Conservation (phyloP, 2,113 vertebrate species). For the Arizona elegans region DNA sequence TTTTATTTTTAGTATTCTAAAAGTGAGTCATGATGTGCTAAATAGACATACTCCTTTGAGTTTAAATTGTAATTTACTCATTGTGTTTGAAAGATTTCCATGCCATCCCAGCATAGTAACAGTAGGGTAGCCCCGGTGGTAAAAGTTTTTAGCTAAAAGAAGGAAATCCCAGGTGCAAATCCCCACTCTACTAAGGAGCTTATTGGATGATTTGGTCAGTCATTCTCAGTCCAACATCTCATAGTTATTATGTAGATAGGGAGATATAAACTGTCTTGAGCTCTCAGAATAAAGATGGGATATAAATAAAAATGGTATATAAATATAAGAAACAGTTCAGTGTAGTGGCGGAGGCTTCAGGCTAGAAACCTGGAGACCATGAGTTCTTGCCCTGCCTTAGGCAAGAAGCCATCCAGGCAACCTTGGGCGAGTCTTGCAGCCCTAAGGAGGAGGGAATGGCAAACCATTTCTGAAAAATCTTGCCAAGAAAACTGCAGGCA, state of each 20-base stretch:
- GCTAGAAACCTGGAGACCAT: neutral
- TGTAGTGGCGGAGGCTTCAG: neutral
- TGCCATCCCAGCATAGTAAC: neutral
- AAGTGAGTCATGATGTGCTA: neutral
- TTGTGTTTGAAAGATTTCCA: neutral
- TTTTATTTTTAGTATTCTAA: neutral
- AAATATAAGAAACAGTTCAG: neutral
- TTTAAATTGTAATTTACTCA: neutral
- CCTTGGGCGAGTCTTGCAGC: neutral
- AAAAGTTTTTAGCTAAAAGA: neutral
- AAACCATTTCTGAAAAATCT: neutral
- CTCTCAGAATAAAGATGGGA: neutral
- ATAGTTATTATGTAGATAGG: neutral
- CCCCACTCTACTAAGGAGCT: neutral
- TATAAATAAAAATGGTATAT: neutral
- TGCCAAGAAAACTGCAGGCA: neutral
- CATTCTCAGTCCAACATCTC: neutral
- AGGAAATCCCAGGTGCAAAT: neutral
- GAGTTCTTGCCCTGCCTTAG: neutral
- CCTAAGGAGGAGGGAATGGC: neutral
- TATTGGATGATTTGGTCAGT: neutral
- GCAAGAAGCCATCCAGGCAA: neutral
- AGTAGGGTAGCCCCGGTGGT: neutral
- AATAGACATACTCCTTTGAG: neutral
- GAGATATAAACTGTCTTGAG: neutral